These are phyloP conservation scores for Nyctalus aviator DNA, from an alignment of 2,797 vertebrate species.

Conservation along the genomic window DNA sequence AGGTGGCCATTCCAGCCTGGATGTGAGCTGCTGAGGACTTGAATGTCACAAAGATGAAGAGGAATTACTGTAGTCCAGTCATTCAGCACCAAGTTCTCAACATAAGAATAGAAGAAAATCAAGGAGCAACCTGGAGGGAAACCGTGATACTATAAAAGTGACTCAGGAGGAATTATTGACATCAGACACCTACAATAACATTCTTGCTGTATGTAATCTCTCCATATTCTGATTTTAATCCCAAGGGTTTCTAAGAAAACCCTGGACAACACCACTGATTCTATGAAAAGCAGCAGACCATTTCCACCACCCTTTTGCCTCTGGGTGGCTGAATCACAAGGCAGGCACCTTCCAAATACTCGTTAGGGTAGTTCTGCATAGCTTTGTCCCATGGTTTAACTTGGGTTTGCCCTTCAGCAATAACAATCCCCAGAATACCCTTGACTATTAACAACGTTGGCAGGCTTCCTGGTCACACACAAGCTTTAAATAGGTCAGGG, in stretches of 20 bases:
- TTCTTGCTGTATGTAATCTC: not conserved
- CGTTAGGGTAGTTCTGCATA: not conserved
- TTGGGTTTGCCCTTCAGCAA: conserved; percentile 52
- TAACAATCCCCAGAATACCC: not conserved
- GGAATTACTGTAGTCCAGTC: not conserved
- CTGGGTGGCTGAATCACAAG: not conserved
- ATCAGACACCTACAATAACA: not conserved
- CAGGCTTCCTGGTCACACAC: conserved; percentile 25
- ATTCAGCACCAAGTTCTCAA: not conserved
- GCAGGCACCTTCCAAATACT: not conserved
- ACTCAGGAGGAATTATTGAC: not conserved
- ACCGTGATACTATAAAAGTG: not conserved
- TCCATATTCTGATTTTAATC: not conserved
- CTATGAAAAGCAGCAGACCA: not conserved
- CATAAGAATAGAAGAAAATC: not conserved
- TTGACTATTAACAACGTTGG: conserved; percentile 59
- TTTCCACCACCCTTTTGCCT: not conserved
- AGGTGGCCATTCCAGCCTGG: not conserved
- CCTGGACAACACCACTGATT: conserved; percentile 19
- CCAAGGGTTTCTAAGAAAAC: conserved; percentile 61
- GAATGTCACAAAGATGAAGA: not conserved
- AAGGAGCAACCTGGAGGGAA: not conserved
- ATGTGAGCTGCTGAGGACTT: not conserved
- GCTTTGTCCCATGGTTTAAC: not conserved
- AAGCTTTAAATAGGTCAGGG: not conserved